Percentiles rank a stretch among this genome's conserved stretches.
phyloP scores from a whole-genome alignment of 2,888 invertebrate species.

The Micropterix aruncella region DNA sequence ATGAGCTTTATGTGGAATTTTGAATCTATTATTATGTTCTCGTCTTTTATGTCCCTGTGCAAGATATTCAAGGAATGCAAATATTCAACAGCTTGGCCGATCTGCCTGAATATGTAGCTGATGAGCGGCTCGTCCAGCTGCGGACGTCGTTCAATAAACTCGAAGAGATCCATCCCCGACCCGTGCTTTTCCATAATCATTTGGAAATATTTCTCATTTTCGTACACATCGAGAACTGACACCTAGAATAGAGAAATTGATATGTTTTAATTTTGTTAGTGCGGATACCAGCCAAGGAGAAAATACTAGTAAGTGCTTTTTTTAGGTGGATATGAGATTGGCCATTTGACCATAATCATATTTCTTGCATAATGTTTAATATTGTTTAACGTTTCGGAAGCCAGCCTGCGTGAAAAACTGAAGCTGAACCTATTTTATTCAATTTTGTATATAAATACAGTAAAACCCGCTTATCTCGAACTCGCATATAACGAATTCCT shows the following conservation, averaged over 20 bases:
- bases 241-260: constrained; percentile 21
- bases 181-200: constrained; percentile 69
- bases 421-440: no score
- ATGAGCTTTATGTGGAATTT: constrained; percentile 58
- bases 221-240: constrained; percentile 49
- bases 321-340: no score
- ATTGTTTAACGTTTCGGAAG: no score
- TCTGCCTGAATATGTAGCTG: constrained; percentile 60
- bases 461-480: no score
- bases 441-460: no score
- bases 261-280: not conserved
- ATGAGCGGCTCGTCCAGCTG: constrained; percentile 51
- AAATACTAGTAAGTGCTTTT: no score
- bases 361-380: no score
- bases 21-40: constrained; percentile 61
- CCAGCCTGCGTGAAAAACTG: no score
- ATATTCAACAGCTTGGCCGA: constrained; percentile 54
- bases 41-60: constrained; percentile 64
- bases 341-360: no score
- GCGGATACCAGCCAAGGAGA: no score
- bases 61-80: constrained; percentile 50
- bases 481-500: no score
- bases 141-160: constrained; percentile 58
- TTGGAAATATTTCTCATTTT: constrained; percentile 55
- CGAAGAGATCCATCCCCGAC: constrained; percentile 62